Conservation (phyloP, 2,888 invertebrate genomes). For the Pelosia muscerda region DNA sequence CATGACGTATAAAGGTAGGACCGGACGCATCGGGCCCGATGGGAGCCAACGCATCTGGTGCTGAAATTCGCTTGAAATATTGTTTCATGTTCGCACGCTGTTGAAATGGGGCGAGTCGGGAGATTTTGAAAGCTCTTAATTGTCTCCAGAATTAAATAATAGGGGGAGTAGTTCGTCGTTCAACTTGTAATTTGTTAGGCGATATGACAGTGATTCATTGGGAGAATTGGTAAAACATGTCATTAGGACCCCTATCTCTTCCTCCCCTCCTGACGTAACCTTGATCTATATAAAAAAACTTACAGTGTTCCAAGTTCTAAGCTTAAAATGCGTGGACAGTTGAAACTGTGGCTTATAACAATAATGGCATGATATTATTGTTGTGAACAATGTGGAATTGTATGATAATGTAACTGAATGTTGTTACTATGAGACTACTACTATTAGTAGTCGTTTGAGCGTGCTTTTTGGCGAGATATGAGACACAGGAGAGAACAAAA, state of each 20-base stretch:
- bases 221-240: background rate
- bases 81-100: slow-evolving; percentile 53
- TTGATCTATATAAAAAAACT: no score
- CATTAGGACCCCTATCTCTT: background rate
- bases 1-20: slow-evolving; percentile 49
- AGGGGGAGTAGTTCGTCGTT: slow-evolving; percentile 12
- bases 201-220: slow-evolving; percentile 10
- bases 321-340: no score
- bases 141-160: slow-evolving; percentile 16
- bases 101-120: slow-evolving; percentile 18
- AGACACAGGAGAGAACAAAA: no score
- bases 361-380: no score
- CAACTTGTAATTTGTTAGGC: background rate
- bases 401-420: no score
- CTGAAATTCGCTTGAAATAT: slow-evolving; percentile 61
- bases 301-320: no score
- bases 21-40: slow-evolving; percentile 53
- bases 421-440: no score
- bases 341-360: no score
- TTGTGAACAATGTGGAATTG: no score
- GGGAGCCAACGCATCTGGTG: slow-evolving; percentile 65
- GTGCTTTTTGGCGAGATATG: background rate
- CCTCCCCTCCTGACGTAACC: background rate
- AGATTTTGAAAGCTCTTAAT: slow-evolving; percentile 22
- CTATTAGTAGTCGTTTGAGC: background rate